Evolutionary conservation across 1,140 invertebrate species (phyloP).

Genomic region (Drosophila repleta): DNA sequence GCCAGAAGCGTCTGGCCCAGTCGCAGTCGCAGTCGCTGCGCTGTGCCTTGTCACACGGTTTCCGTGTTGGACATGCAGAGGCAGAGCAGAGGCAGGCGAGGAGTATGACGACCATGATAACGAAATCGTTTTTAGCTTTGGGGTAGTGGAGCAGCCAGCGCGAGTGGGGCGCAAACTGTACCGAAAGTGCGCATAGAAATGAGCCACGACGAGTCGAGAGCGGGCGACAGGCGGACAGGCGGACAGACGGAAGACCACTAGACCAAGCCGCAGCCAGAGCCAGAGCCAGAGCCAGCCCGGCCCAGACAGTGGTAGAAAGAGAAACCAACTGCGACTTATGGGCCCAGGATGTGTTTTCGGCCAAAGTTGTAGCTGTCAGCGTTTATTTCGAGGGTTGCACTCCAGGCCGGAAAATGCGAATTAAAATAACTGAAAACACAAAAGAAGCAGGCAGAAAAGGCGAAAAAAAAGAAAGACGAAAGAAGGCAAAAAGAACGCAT

Average conservation of each 20-base stretch:
- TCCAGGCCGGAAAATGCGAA: conserved; percentile 37
- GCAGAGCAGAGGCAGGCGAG: not conserved
- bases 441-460: conserved; percentile 1
- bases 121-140: conserved; percentile 59
- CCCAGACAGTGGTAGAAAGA: conserved; percentile 72
- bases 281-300: conserved; percentile 4
- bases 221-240: conserved; percentile 10
- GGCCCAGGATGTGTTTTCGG: conserved; percentile 57
- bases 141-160: conserved; percentile 71
- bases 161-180: conserved; percentile 66
- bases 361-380: conserved; percentile 32
- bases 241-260: conserved; percentile 18
- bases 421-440: conserved; percentile 30
- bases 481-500: conserved; percentile 7
- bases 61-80: conserved; percentile 6
- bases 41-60: conserved; percentile 26
- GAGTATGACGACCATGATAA: conserved; percentile 28
- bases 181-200: conserved; percentile 49
- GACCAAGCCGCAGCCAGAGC: conserved; percentile 6
- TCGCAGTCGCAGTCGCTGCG: conserved; percentile 18
- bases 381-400: conserved; percentile 40
- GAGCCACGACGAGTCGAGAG: conserved; percentile 9
- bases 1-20: conserved; percentile 8
- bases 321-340: conserved; percentile 69
- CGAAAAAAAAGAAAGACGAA: not conserved